Percentiles rank a stretch among this genome's conserved stretches.
These are phyloP conservation scores for Mareca penelope DNA, from an alignment of 2,797 vertebrate species.

Conservation along the genomic window DNA sequence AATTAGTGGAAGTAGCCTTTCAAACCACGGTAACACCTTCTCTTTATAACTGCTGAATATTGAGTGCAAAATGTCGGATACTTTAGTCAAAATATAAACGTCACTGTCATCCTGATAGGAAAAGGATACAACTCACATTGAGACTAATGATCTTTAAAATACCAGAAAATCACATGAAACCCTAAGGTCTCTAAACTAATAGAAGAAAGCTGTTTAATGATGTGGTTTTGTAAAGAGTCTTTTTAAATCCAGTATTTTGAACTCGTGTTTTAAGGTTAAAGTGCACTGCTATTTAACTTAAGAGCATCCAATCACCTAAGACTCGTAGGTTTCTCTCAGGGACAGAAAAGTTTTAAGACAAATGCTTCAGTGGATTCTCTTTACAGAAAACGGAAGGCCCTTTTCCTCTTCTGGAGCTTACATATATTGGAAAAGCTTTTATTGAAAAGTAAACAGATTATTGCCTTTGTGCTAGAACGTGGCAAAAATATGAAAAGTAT, in stretches of 20 bases:
- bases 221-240: background rate
- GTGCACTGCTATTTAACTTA: background rate
- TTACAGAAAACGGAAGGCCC: background rate
- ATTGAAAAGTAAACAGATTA: background rate
- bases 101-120: slow-evolving; percentile 93
- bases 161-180: background rate
- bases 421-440: background rate
- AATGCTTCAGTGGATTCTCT: background rate
- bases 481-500: background rate
- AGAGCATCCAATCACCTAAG: background rate
- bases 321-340: background rate
- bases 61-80: slow-evolving; percentile 97
- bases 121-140: background rate
- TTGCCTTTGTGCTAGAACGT: background rate
- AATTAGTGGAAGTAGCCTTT: slow-evolving; percentile 94
- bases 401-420: background rate
- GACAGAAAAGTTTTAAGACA: background rate
- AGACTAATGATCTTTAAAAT: background rate
- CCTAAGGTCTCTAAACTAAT: background rate
- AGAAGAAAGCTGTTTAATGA: background rate
- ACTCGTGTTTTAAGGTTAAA: background rate
- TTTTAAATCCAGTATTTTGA: background rate
- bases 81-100: slow-evolving; percentile 98
- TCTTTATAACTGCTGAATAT: slow-evolving; percentile 98
- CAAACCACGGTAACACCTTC: slow-evolving; percentile 96